Percentiles rank a stretch among this genome's conserved stretches.
These are phyloP conservation scores for Diarsia rubi DNA, from an alignment of 2,888 invertebrate genomes.

Conservation along the genomic window DNA sequence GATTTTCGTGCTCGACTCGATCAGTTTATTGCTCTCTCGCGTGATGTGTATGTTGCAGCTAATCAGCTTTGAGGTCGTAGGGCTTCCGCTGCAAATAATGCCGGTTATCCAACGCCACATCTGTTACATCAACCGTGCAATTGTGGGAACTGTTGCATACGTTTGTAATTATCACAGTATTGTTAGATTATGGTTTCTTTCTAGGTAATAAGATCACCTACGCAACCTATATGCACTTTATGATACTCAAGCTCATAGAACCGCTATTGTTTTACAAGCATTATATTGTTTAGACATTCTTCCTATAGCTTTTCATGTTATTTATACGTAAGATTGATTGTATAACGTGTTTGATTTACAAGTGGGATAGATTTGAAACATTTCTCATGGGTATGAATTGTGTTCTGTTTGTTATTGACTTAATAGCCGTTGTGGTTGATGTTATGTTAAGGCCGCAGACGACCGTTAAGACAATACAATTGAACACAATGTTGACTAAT, in stretches of 20 bases:
- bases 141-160: constrained; percentile 80
- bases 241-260: constrained; percentile 47
- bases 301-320: constrained; percentile 33
- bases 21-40: constrained; percentile 59
- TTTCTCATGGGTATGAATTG: constrained; percentile 24
- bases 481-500: constrained; percentile 27
- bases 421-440: constrained; percentile 18
- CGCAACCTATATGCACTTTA: constrained; percentile 63
- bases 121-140: constrained; percentile 78
- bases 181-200: constrained; percentile 71
- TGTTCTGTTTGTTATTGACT: constrained; percentile 18
- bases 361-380: constrained; percentile 7
- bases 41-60: constrained; percentile 61
- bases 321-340: constrained; percentile 35
- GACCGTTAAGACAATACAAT: constrained; percentile 14
- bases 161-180: constrained; percentile 70
- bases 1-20: constrained; percentile 55
- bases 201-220: constrained; percentile 75
- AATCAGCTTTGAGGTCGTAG: constrained; percentile 76
- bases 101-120: constrained; percentile 79
- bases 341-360: constrained; percentile 22
- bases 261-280: constrained; percentile 46
- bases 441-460: constrained; percentile 9
- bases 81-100: constrained; percentile 77
- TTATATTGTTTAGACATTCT: constrained; percentile 23